These are phyloP conservation scores for Panagrolaimus sp. DNA, from an alignment of 1,140 invertebrate species.

Conservation along the genomic window DNA sequence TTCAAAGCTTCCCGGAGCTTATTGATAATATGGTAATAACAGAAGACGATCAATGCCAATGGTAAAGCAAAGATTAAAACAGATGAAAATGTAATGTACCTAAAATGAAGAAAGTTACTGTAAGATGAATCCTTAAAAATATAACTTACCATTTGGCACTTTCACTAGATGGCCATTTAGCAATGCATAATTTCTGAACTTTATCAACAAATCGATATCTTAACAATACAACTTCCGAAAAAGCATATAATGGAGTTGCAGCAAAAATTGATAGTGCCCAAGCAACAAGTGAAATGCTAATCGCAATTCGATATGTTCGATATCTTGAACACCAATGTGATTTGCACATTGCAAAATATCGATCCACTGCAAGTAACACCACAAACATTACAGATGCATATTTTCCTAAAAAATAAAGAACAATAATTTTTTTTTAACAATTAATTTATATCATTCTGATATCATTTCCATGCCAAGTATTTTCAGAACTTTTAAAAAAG, in stretches of 20 bases:
- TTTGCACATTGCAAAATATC: slow-evolving; percentile 58
- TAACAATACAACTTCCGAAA: slow-evolving; percentile 45
- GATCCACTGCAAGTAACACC: slow-evolving; percentile 53
- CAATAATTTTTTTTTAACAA: neutral
- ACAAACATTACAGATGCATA: slow-evolving; percentile 59
- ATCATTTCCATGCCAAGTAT: slow-evolving; percentile 34
- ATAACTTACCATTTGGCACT: slow-evolving; percentile 47
- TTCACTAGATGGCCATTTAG: slow-evolving; percentile 55
- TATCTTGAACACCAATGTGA: slow-evolving; percentile 48
- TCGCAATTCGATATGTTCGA: slow-evolving; percentile 52
- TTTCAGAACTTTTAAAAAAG: no score
- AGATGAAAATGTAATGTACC: slow-evolving; percentile 57
- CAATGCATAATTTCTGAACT: slow-evolving; percentile 51
- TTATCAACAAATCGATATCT: slow-evolving; percentile 21
- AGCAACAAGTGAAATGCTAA: slow-evolving; percentile 42
- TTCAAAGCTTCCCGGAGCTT: slow-evolving; percentile 58
- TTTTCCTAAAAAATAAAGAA: slow-evolving; percentile 53
- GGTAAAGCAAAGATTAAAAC: slow-evolving; percentile 57
- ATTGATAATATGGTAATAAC: slow-evolving; percentile 57
- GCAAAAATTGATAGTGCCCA: slow-evolving; percentile 49
- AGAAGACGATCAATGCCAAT: slow-evolving; percentile 51
- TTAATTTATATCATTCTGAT: slow-evolving; percentile 20
- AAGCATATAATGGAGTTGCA: slow-evolving; percentile 52
- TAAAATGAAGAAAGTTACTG: slow-evolving; percentile 25
- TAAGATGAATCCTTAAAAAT: no score